Evolutionary conservation across 2,888 invertebrate species (phyloP).

Genomic region (Melieria picta): DNA sequence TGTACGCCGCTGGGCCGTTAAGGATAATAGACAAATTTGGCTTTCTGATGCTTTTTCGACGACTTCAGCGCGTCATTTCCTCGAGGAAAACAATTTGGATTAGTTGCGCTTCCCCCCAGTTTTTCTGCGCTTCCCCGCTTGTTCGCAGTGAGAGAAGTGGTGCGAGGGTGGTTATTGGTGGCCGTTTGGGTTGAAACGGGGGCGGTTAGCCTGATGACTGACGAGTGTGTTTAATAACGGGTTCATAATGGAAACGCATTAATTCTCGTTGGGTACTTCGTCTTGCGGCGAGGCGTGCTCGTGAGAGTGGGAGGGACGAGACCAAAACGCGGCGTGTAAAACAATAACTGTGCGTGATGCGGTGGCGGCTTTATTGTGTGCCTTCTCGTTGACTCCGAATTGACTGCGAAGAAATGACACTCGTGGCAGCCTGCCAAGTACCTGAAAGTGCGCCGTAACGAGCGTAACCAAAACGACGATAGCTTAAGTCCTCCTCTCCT

Average conservation of each 20-base stretch:
- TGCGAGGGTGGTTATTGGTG: neutral
- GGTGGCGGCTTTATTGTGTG: no score
- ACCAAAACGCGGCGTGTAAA: no score
- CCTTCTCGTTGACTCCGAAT: no score
- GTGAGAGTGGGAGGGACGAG: no score
- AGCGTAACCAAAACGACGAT: neutral
- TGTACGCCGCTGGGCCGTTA: neutral
- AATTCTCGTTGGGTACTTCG: slow-evolving; percentile 34
- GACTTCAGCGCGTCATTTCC: slow-evolving; percentile 27
- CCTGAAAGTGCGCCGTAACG: neutral
- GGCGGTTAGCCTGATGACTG: slow-evolving; percentile 4
- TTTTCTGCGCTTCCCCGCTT: neutral
- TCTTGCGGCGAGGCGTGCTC: no score
- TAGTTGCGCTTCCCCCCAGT: slow-evolving; percentile 14
- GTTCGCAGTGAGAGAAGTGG: no score
- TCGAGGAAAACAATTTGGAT: slow-evolving; percentile 30
- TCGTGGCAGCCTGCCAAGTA: no score
- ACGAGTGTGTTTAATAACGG: slow-evolving; percentile 31
- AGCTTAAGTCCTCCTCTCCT: no score
- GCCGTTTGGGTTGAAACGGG: neutral
- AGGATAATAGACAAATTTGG: slow-evolving; percentile 24
- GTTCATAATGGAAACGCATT: slow-evolving; percentile 39
- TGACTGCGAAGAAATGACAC: no score
- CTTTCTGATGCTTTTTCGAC: slow-evolving; percentile 14
- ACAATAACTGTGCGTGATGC: no score